Evolutionary conservation across 2,797 vertebrate genomes (phyloP), one percentile per base, ranked within the genome.

Genomic region (Siniperca scherzeri): DNA sequence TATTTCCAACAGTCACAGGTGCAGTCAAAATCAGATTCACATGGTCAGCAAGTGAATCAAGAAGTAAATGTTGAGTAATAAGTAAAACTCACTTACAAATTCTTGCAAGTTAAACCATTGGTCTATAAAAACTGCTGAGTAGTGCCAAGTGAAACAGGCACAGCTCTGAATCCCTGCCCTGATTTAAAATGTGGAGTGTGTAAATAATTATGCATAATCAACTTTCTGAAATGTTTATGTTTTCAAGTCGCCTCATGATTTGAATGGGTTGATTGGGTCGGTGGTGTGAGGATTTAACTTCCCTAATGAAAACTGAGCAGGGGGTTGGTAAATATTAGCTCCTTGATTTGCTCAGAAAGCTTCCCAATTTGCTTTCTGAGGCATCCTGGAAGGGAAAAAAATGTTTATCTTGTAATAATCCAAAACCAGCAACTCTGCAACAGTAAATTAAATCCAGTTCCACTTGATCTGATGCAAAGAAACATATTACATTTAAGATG

Each of bases 221-320:
- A 42, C 48, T 36, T 78, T 70, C 25, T 42, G n/a, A 76, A 38
- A 27, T 48, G 36, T 80, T 62, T 60, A 30, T 77, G 17, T 70
- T 61, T 77, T 56, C 42, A 65, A 52, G 14, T 62, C 8, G 10
- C 42, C 38, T 50, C 38, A 8, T 72, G 78, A 42, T 77, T 40
- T 73, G 55, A 68, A 36, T 40, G 48, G 52, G 36, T 48, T 85
- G 52, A 81, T 78, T 60, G 74, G 62, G 52, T 65, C 57, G 56
- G 55, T 14, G 25, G 10, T 75, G 38, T 74, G 33, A 74, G 59
- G 65, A 67, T 70, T 78, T 70, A 70, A 70, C 44, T 64, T 77
- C 48, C 33, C 50, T 38, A n/a, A 72, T 44, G 48, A n/a, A 77
- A 66, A 61, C 72, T 61, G 13, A 44, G 55, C 60, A 30, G 65